phyloP scores from a whole-genome alignment of 2,888 invertebrate species.

The Stenchaetothrips biformis region DNA sequence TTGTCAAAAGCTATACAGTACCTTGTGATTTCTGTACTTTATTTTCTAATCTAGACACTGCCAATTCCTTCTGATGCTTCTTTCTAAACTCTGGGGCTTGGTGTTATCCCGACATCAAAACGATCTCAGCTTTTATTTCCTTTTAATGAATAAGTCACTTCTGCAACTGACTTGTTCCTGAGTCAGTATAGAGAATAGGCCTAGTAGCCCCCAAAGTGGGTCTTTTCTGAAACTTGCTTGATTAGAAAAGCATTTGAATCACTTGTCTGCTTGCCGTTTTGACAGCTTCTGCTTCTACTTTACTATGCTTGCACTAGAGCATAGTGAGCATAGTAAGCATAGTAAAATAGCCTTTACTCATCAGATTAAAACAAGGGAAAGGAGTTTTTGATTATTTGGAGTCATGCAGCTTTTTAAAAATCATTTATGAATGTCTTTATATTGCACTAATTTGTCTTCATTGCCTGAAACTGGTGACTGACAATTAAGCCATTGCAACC shows the following conservation, averaged over 20 bases:
- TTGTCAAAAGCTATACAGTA: constrained; percentile 19
- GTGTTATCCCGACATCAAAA: constrained; percentile 47
- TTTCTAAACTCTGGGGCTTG: constrained; percentile 45
- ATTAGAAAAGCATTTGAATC: constrained; percentile 31
- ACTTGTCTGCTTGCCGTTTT: constrained; percentile 44
- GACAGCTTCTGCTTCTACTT: constrained; percentile 35
- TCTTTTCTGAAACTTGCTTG: constrained; percentile 63
- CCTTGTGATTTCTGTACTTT: constrained; percentile 39
- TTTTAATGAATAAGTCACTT: constrained; percentile 29
- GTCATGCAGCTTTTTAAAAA: too few relatives aligned
- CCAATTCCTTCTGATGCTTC: constrained; percentile 44
- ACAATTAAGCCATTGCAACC: constrained; percentile 33
- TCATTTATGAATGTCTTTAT: too few relatives aligned
- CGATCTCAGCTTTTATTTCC: constrained; percentile 34
- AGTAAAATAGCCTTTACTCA: too few relatives aligned
- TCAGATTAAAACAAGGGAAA: neutral
- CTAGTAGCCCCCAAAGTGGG: constrained; percentile 52
- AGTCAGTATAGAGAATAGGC: constrained; percentile 20
- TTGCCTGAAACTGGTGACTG: constrained; percentile 37
- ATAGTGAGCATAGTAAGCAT: too few relatives aligned
- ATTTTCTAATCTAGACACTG: constrained; percentile 51
- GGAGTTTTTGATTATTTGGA: neutral
- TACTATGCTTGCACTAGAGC: neutral
- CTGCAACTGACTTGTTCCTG: constrained; percentile 22
- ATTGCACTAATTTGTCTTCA: too few relatives aligned